These are phyloP conservation scores for Trematomus loennbergii DNA, from an alignment of 2,113 vertebrate genomes.

Conservation along the genomic window DNA sequence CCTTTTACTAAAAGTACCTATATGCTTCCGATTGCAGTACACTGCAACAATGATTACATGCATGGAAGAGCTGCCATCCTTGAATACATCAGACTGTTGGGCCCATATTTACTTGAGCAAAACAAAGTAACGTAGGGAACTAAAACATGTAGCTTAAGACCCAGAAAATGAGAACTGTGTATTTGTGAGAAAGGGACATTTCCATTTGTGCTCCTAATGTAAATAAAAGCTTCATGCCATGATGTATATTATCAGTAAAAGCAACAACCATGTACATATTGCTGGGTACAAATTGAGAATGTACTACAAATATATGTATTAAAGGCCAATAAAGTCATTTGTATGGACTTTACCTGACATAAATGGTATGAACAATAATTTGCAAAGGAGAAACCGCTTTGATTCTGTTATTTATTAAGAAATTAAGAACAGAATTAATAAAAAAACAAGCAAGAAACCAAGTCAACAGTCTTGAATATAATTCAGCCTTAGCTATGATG, in stretches of 20 bases:
- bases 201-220: constrained; percentile 27
- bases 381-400: constrained; percentile 10
- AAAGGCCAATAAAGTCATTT: constrained; percentile 36
- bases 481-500: background rate
- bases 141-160: background rate
- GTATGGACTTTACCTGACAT: background rate
- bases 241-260: constrained; percentile 18
- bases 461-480: background rate
- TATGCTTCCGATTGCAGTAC: background rate
- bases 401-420: constrained; percentile 46
- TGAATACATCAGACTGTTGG: background rate
- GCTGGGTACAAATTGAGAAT: constrained; percentile 30
- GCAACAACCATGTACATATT: background rate
- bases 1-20: background rate
- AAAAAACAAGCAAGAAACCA: constrained; percentile 11
- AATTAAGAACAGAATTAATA: constrained; percentile 27
- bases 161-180: background rate
- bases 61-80: background rate
- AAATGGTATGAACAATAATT: background rate
- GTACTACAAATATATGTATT: constrained; percentile 23
- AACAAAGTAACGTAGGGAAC: background rate
- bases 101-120: background rate
- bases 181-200: background rate
- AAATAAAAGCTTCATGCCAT: constrained; percentile 28
- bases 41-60: background rate